Conservation (phyloP, 2,113 vertebrate species). For the Gavialis gangeticus region DNA sequence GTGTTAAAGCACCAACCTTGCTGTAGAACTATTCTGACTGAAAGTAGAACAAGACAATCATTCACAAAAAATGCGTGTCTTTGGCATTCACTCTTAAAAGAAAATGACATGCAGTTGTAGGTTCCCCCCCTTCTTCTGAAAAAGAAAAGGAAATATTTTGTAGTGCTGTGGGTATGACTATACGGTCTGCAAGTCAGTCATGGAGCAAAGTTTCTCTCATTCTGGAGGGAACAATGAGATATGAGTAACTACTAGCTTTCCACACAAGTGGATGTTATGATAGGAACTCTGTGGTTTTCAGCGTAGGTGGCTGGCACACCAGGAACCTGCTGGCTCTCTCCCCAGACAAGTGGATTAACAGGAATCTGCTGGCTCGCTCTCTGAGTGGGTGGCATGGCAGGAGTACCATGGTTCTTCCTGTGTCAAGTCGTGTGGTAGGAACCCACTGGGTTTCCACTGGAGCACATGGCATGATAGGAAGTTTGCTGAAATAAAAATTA, state of each 20-base stretch:
- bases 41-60: conserved; percentile 68
- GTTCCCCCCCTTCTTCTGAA: not conserved
- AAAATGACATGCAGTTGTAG: not conserved
- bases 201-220: not conserved
- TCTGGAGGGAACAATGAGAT: not conserved
- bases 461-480: not conserved
- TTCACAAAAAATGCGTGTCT: not conserved
- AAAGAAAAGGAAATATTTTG: rapidly evolving
- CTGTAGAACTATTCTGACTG: conserved; percentile 52
- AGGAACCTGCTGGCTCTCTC: too few relatives aligned
- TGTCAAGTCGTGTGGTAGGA: not conserved
- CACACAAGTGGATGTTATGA: not conserved
- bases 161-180: rapidly evolving
- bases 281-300: not conserved
- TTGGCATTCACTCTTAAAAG: conserved; percentile 1
- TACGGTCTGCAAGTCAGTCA: not conserved
- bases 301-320: too few relatives aligned
- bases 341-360: not conserved
- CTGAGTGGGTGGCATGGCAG: not conserved
- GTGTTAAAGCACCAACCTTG: conserved; percentile 79
- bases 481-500: not conserved
- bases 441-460: not conserved
- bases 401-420: not conserved
- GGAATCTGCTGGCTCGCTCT: not conserved
- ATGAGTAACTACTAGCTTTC: not conserved